Conservation (phyloP, 92 coral and sea anemone species). For the Porites lobata region DNA sequence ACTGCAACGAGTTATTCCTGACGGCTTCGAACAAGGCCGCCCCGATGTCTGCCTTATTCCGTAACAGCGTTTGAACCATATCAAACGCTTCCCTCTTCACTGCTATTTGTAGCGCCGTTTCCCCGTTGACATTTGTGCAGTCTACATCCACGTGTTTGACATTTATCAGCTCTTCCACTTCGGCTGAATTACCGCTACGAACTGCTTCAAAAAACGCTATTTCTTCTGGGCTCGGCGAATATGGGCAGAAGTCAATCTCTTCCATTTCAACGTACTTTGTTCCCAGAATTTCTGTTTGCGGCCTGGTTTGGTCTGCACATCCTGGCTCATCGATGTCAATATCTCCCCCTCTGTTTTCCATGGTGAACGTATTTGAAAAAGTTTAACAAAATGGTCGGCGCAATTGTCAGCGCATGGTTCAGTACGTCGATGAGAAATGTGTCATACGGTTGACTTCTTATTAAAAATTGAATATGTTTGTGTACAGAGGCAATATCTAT, state of each 20-base stretch:
- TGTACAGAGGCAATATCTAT: too few species aligned
- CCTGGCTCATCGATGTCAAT: not conserved
- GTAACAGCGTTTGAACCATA: conserved; percentile 61
- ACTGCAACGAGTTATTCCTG: conserved; percentile 69
- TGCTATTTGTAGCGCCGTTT: conserved; percentile 84
- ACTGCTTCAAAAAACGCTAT: conserved; percentile 82
- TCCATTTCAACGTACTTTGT: not conserved
- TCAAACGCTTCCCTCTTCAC: conserved; percentile 64
- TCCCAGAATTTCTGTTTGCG: not conserved
- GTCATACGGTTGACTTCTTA: too few species aligned
- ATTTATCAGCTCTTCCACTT: conserved; percentile 57
- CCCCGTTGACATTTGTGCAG: conserved; percentile 76
- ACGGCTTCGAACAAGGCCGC: conserved; percentile 85
- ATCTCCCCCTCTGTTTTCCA: not conserved
- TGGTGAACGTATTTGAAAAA: not conserved
- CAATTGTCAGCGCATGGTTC: too few species aligned
- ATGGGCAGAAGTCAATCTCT: conserved; percentile 1
- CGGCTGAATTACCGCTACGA: conserved; percentile 52
- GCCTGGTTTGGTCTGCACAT: not conserved
- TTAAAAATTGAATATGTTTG: too few species aligned
- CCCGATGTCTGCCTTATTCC: conserved; percentile 68
- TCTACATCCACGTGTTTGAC: conserved; percentile 60
- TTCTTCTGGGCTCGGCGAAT: too few species aligned
- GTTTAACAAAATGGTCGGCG: not conserved
- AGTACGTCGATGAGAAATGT: too few species aligned